A percentile compares a stretch with the other conserved stretches of the same genome.
phyloP scores from a whole-genome alignment of 2,113 vertebrate genomes.

The Egretta garzetta region DNA sequence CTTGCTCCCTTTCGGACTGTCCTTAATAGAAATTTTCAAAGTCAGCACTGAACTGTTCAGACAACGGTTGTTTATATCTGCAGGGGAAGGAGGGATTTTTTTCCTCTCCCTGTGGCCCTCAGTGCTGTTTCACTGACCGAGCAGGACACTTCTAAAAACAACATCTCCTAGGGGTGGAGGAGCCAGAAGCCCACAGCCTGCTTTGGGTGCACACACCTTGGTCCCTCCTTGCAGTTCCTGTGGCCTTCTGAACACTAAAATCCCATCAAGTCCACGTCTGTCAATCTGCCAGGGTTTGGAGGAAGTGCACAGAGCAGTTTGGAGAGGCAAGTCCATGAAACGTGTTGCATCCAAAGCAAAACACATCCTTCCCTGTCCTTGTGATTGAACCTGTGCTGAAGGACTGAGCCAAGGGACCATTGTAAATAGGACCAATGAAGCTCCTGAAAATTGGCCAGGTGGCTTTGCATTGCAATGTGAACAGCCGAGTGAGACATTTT shows the following conservation, averaged over 20 bases:
- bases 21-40: neutral
- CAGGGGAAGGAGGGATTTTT: neutral
- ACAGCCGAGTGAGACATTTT: neutral
- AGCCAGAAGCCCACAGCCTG: neutral
- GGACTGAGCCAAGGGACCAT: neutral
- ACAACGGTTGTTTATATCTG: neutral
- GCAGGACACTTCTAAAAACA: neutral
- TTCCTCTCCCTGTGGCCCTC: neutral
- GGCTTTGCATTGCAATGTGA: neutral
- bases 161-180: neutral
- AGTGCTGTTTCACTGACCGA: neutral
- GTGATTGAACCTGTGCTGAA: neutral
- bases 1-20: neutral
- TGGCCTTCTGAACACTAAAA: neutral
- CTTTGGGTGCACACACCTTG: rapidly evolving
- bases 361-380: neutral
- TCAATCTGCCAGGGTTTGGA: neutral
- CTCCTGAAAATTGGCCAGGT: neutral
- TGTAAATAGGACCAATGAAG: neutral
- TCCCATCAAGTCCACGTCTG: neutral
- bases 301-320: neutral
- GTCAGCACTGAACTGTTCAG: neutral
- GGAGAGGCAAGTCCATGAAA: neutral
- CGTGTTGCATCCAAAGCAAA: rapidly evolving
- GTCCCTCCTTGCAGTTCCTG: neutral